Evolutionary conservation across 2,113 vertebrate species (phyloP).

Genomic region (Tapirus terrestris): DNA sequence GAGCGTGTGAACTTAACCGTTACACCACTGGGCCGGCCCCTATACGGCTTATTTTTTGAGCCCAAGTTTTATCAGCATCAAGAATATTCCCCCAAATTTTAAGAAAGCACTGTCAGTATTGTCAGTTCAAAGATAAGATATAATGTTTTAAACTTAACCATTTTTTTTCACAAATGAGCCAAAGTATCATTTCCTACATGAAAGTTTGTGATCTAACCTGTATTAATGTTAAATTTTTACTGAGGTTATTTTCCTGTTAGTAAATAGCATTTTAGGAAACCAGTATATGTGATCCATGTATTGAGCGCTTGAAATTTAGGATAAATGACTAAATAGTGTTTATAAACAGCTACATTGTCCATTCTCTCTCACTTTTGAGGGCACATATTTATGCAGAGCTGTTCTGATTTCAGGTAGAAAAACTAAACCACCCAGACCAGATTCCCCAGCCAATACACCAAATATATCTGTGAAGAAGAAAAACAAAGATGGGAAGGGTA

Average conservation of each 20-base stretch:
- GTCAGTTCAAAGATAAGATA: not conserved
- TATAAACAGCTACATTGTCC: constrained; percentile 17
- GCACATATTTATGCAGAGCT: constrained; percentile 59
- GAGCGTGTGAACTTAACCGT: too few relatives aligned
- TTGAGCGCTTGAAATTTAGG: constrained; percentile 21
- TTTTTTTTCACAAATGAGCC: constrained; percentile 33
- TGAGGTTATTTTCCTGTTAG: constrained; percentile 44
- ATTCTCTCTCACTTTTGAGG: constrained; percentile 33
- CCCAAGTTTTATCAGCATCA: not conserved
- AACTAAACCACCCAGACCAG: constrained; percentile 89
- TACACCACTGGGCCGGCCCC: too few relatives aligned
- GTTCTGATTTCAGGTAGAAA: constrained; percentile 91
- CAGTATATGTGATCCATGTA: not conserved
- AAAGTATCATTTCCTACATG: constrained; percentile 23
- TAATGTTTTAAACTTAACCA: not conserved
- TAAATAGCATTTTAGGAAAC: constrained; percentile 18
- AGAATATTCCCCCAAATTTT: not conserved
- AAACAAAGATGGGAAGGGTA: constrained; percentile 97
- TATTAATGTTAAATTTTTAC: constrained; percentile 30
- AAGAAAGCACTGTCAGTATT: constrained; percentile 1
- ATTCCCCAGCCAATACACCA: constrained; percentile 93
- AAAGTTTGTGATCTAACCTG: constrained; percentile 1
- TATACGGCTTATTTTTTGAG: constrained; percentile 5
- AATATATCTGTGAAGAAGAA: constrained; percentile 95
- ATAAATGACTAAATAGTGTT: constrained; percentile 10